phyloP scores from a whole-genome alignment of 2,888 invertebrate species.

The Drosophila setosimentum region DNA sequence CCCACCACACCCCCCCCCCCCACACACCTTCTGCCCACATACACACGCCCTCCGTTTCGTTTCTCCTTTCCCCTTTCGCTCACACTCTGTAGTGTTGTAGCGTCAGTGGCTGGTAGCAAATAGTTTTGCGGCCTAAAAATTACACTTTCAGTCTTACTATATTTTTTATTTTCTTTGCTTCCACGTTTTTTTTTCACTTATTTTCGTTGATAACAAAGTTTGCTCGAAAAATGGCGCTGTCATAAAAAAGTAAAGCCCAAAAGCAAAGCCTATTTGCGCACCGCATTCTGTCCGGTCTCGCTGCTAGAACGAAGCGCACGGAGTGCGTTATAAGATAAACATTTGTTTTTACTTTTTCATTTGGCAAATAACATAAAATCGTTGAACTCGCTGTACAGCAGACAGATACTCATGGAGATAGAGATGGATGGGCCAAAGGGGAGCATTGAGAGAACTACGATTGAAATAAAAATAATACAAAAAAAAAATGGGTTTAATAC shows the following conservation, averaged over 20 bases:
- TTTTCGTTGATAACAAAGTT: constrained; percentile 73
- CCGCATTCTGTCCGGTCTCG: constrained; percentile 53
- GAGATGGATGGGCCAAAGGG: constrained; percentile 14
- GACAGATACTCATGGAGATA: constrained; percentile 19
- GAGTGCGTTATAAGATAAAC: constrained; percentile 74
- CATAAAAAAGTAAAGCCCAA: constrained; percentile 77
- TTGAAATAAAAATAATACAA: no score
- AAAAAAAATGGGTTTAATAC: background rate
- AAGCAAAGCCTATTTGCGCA: constrained; percentile 78
- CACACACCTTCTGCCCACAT: background rate
- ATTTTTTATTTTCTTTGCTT: constrained; percentile 5
- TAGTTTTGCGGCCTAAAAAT: constrained; percentile 76
- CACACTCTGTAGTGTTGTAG: constrained; percentile 1
- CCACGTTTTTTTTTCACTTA: background rate
- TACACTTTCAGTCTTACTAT: constrained; percentile 37
- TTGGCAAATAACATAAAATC: constrained; percentile 75
- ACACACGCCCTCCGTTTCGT: background rate
- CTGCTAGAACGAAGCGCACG: constrained; percentile 36
- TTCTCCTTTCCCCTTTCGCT: background rate
- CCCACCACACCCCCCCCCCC: background rate
- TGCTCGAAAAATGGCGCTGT: constrained; percentile 55
- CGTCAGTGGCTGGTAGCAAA: constrained; percentile 60
- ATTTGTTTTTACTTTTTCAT: constrained; percentile 80
- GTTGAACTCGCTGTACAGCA: constrained; percentile 65
- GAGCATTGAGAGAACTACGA: constrained; percentile 18